phyloP scores from a whole-genome alignment of 2,888 invertebrate species.

The Leptopterna dolabrata region DNA sequence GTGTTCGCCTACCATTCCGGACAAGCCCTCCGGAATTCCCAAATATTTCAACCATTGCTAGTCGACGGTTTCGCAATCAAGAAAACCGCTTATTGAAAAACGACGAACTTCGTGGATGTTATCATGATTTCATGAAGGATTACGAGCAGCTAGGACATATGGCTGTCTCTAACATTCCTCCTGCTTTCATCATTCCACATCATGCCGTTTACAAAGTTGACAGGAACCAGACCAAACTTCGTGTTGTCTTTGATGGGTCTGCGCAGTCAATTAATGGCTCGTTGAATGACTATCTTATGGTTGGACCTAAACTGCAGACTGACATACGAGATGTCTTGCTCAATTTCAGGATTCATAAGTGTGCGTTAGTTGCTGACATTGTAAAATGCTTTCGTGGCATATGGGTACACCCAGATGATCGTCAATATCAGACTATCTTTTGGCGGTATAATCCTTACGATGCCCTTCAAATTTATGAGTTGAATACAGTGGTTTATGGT shows the following conservation, averaged over 20 bases:
- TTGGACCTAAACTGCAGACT: background rate
- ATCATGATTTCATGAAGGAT: slow-evolving; percentile 25
- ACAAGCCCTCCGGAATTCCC: too few relatives aligned
- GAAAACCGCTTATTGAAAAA: too few relatives aligned
- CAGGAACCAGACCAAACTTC: background rate
- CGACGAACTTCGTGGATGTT: background rate
- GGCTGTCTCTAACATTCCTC: background rate
- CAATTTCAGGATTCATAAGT: background rate
- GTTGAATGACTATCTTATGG: background rate
- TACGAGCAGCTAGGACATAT: background rate
- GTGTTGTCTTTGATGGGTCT: slow-evolving; percentile 9
- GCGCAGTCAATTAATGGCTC: slow-evolving; percentile 12
- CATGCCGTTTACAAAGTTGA: background rate
- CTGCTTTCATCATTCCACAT: slow-evolving; percentile 12
- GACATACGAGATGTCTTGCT: background rate
- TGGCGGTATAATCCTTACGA: slow-evolving; percentile 59
- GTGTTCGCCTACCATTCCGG: too few relatives aligned
- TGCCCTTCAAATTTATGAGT: slow-evolving; percentile 58
- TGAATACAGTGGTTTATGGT: slow-evolving; percentile 62
- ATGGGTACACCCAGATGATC: slow-evolving; percentile 50
- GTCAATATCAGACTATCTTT: slow-evolving; percentile 61
- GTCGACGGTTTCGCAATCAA: too few relatives aligned
- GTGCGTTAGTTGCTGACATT: background rate
- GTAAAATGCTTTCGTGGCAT: slow-evolving; percentile 8
- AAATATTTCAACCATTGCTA: too few relatives aligned